phyloP scores from a whole-genome alignment of 1,140 invertebrate species.

The Lutraria rhynchaena region DNA sequence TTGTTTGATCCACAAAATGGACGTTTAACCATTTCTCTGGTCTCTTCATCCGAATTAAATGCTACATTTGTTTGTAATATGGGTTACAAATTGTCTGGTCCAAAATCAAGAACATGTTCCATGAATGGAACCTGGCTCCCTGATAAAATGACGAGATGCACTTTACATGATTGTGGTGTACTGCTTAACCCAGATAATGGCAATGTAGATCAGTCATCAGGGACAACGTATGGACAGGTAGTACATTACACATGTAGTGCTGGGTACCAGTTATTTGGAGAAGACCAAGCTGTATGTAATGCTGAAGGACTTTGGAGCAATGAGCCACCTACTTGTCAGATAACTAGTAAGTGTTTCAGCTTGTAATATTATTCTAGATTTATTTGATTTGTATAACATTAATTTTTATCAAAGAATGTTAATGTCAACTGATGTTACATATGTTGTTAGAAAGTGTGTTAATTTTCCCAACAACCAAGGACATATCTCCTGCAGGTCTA shows the following conservation, averaged over 20 bases:
- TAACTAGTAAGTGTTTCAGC: conserved; percentile 45
- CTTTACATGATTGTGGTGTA: conserved; percentile 37
- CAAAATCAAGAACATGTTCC: conserved; percentile 60
- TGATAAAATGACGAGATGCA: not conserved
- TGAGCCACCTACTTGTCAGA: conserved; percentile 22
- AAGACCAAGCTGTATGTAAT: not conserved
- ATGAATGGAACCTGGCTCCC: no score
- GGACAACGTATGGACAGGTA: conserved; percentile 42
- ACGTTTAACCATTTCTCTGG: not conserved
- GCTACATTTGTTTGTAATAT: conserved; percentile 47
- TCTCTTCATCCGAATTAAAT: conserved; percentile 5
- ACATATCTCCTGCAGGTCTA: no score
- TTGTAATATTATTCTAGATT: no score
- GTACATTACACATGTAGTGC: conserved; percentile 40
- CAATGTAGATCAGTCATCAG: conserved; percentile 14
- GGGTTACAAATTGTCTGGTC: conserved; percentile 54
- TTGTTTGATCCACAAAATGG: conserved; percentile 12
- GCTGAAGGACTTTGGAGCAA: conserved; percentile 31
- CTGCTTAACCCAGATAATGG: conserved; percentile 18
- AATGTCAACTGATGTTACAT: no score
- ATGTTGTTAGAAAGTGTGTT: no score
- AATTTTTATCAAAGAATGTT: no score
- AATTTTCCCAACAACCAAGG: no score
- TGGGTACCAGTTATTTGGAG: conserved; percentile 34
- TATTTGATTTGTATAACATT: no score